phyloP scores from a whole-genome alignment of 2,797 vertebrate genomes.

The Enoplosus armatus region DNA sequence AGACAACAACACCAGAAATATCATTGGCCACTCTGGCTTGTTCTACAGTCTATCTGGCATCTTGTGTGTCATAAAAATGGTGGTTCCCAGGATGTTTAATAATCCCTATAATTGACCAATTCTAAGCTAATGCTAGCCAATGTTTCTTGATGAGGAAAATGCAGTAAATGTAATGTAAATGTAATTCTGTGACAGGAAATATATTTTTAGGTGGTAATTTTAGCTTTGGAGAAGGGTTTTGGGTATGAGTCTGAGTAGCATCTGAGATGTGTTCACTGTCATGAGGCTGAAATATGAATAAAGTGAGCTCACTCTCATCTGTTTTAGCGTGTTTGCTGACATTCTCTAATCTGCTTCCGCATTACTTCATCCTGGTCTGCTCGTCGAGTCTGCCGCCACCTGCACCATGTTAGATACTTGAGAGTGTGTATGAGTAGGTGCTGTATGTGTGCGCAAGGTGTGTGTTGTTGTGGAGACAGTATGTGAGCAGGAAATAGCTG shows the following conservation, averaged over 20 bases:
- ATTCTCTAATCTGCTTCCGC: not conserved
- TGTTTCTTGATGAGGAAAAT: not conserved
- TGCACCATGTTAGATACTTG: not conserved
- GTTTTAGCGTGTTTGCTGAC: slow-evolving; percentile 21
- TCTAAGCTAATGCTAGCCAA: not conserved
- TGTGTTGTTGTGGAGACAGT: too few species aligned
- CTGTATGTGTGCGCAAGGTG: slow-evolving; percentile 1
- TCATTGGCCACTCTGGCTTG: too few species aligned
- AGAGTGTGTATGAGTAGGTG: slow-evolving; percentile 5
- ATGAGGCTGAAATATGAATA: slow-evolving; percentile 3
- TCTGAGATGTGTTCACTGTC: not conserved
- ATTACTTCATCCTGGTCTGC: slow-evolving; percentile 2
- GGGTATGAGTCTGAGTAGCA: not conserved
- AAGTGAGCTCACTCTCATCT: slow-evolving; percentile 3
- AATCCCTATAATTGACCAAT: not conserved
- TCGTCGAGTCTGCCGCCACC: not conserved
- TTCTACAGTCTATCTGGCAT: not conserved
- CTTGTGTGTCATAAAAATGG: not conserved
- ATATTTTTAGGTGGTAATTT: too few species aligned
- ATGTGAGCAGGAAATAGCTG: slow-evolving; percentile 28
- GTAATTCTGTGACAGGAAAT: too few species aligned
- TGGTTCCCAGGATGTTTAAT: not conserved
- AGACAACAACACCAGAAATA: too few species aligned
- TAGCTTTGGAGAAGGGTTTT: too few species aligned
- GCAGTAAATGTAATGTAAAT: not conserved